These are phyloP conservation scores for Catocala sponsa DNA, from an alignment of 2,888 invertebrate species.

Conservation along the genomic window DNA sequence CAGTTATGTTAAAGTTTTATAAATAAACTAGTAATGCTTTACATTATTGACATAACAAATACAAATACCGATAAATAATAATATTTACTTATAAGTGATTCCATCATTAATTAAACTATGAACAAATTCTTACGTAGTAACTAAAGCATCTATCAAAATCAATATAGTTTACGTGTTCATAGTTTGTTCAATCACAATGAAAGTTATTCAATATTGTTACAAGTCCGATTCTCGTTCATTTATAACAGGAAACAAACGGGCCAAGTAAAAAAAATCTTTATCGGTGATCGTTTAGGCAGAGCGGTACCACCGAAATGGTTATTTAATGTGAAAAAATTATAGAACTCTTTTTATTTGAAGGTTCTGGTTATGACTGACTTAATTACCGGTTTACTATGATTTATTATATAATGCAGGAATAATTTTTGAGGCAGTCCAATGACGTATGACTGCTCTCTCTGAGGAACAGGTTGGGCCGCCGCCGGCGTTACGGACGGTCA, in stretches of 20 bases:
- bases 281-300: constrained; percentile 76
- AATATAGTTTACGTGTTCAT: background rate
- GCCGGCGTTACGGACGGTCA: constrained; percentile 73
- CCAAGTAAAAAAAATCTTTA: constrained; percentile 59
- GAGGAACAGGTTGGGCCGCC: constrained; percentile 79
- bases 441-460: constrained; percentile 81
- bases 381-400: constrained; percentile 87
- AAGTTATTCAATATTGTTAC: constrained; percentile 53
- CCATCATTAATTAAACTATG: too few relatives aligned
- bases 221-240: constrained; percentile 49
- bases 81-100: too few relatives aligned
- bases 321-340: constrained; percentile 86
- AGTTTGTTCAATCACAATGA: constrained; percentile 27
- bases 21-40: too few relatives aligned
- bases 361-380: constrained; percentile 86
- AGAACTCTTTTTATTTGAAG: constrained; percentile 80
- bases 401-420: constrained; percentile 85
- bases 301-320: constrained; percentile 72
- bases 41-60: too few relatives aligned
- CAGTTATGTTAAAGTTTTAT: too few relatives aligned
- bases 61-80: too few relatives aligned
- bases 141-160: background rate
- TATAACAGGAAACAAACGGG: constrained; percentile 53
- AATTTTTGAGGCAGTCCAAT: constrained; percentile 81
- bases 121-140: too few relatives aligned